Evolutionary conservation across 2,113 vertebrate species (phyloP), one percentile per base, ranked within the genome.

Genomic region (Laticauda colubrina): DNA sequence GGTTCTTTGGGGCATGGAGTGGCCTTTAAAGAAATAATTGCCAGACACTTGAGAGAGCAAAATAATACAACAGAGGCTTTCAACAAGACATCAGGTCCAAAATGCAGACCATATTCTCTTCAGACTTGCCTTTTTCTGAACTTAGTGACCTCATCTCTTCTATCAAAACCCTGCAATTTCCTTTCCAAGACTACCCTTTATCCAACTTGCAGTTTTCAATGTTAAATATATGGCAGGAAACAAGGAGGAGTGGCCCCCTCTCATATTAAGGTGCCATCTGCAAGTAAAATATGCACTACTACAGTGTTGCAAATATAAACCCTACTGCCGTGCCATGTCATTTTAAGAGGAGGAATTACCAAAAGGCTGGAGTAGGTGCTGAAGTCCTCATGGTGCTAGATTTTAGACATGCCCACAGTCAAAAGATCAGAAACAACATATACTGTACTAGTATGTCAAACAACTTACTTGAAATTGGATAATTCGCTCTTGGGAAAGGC

Each of bases 401-500:
- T 51, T 23, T 51, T 51, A 55, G 12, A 24, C 14, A 24, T 1
- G 55, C 2, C 59, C 12, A 7, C 7, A 18, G 59, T 43, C 18
- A 43, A 11, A 43, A 75, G 20, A 57, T 48, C 48, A 34, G 0
- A 8, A 9, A 61, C 7, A 2, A 14, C 0, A n/a, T 20, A 5
- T 5, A 45, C 6, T 39, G 39, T 21, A 53, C 29, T 11, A 3
- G 21, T 59, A 53, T 1, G 69, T 89, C 91, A 64, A 90, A 85
- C 10, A 95, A 97, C 98, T 97, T 95, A 99, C 99, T 98, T 99
- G 99, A 98, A 99, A 99, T 81, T 99, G 99, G 96, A 99, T 99
- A 98, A 99, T 99, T 98, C 99, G 99, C 97, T 99, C 99, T 98
- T 99, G 99, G 96, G 99, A 99, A 98, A 99, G 99, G 98, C 99